Evolutionary conservation across 2,888 invertebrate species (phyloP).

Genomic region (Ennomos fuscantarius): DNA sequence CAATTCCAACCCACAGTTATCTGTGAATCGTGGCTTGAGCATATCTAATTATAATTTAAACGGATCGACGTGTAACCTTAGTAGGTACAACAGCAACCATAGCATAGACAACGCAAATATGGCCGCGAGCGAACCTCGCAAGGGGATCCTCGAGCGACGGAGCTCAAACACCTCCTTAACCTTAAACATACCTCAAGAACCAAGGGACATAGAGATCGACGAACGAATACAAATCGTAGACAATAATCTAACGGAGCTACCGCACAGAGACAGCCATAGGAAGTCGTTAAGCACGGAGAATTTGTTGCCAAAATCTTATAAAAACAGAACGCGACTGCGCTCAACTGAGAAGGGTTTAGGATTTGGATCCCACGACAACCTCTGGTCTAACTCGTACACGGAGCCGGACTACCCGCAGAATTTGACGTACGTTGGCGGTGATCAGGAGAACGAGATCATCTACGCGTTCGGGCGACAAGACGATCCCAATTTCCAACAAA

Average conservation of each 20-base stretch:
- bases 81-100: conserved; percentile 76
- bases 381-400: conserved; percentile 76
- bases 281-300: conserved; percentile 87
- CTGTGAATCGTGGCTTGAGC: conserved; percentile 76
- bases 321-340: conserved; percentile 65
- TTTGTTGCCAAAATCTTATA: conserved; percentile 80
- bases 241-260: conserved; percentile 64
- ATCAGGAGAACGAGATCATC: conserved; percentile 81
- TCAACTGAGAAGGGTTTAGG: conserved; percentile 64
- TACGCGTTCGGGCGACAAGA: conserved; percentile 78
- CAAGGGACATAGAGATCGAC: conserved; percentile 77
- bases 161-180: conserved; percentile 94
- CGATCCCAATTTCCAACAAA: conserved; percentile 63
- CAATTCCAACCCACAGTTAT: conserved; percentile 75
- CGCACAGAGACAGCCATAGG: conserved; percentile 73
- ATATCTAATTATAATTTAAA: conserved; percentile 82
- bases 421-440: conserved; percentile 75
- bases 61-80: conserved; percentile 80
- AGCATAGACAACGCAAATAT: conserved; percentile 69
- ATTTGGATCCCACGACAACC: conserved; percentile 81
- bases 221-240: conserved; percentile 63
- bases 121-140: conserved; percentile 67
- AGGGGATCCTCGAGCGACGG: conserved; percentile 89
- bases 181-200: conserved; percentile 82
- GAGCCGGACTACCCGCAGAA: conserved; percentile 72